These are phyloP conservation scores for Brachypterus glaber DNA, from an alignment of 2,888 invertebrate species.

Conservation along the genomic window DNA sequence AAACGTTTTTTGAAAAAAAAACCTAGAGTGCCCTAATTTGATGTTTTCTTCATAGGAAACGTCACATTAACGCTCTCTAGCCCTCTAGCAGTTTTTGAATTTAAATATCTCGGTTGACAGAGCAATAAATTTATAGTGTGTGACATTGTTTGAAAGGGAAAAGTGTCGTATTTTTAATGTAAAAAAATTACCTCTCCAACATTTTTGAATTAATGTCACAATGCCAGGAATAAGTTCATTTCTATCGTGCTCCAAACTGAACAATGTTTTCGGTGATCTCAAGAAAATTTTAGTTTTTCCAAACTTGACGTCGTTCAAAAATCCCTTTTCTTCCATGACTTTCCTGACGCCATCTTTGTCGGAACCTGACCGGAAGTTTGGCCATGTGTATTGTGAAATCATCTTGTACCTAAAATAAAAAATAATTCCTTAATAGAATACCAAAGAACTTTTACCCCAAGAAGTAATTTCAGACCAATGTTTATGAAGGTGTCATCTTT, in stretches of 20 bases:
- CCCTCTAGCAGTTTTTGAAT: too few relatives aligned
- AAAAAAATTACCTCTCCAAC: constrained; percentile 61
- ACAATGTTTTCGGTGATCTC: constrained; percentile 83
- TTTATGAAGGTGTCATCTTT: too few relatives aligned
- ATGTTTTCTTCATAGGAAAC: too few relatives aligned
- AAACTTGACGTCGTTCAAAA: constrained; percentile 77
- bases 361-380: constrained; percentile 73
- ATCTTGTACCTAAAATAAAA: constrained; percentile 74
- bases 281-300: constrained; percentile 96
- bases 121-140: background rate
- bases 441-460: too few relatives aligned
- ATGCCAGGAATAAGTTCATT: constrained; percentile 84
- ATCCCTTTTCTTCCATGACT: constrained; percentile 71
- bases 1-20: too few relatives aligned
- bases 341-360: constrained; percentile 78
- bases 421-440: too few relatives aligned
- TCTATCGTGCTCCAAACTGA: constrained; percentile 77
- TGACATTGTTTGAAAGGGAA: background rate
- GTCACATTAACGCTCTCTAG: too few relatives aligned
- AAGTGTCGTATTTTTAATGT: constrained; percentile 37
- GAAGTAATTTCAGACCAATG: too few relatives aligned
- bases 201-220: constrained; percentile 88
- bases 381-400: constrained; percentile 94
- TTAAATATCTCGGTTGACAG: too few relatives aligned
- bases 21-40: too few relatives aligned